Evolutionary conservation across 1,140 invertebrate genomes (phyloP).

Genomic region (Aphelinus atriplicis): DNA sequence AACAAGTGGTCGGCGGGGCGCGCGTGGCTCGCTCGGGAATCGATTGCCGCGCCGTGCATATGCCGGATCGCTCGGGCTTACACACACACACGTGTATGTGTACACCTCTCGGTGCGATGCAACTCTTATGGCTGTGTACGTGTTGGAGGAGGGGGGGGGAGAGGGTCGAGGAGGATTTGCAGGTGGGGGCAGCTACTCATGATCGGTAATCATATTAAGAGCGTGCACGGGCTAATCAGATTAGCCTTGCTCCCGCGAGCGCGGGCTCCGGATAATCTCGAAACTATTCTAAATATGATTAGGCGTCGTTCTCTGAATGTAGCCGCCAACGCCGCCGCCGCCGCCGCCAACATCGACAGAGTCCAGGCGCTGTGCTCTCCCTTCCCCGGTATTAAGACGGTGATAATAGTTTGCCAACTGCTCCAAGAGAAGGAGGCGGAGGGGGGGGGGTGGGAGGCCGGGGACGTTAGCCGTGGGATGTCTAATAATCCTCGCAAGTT

Average conservation of each 20-base stretch:
- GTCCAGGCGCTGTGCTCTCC: conserved; percentile 11
- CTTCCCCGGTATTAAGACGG: conserved; percentile 54
- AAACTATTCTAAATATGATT: conserved; percentile 69
- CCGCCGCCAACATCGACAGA: neutral
- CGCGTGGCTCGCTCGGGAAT: neutral
- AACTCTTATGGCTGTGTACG: conserved; percentile 62
- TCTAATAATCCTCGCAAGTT: conserved; percentile 60
- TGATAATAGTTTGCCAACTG: conserved; percentile 68
- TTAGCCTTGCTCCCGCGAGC: conserved; percentile 48
- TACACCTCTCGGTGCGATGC: conserved; percentile 46
- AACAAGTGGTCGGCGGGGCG: conserved; percentile 33
- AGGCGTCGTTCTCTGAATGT: conserved; percentile 58
- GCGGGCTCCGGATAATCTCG: conserved; percentile 63
- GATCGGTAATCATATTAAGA: conserved; percentile 69
- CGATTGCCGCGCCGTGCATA: conserved; percentile 6
- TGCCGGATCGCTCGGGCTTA: neutral
- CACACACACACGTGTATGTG: neutral
- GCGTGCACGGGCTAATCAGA: conserved; percentile 66
- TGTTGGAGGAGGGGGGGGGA: no score
- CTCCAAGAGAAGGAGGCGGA: conserved; percentile 40
- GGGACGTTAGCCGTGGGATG: conserved; percentile 65
- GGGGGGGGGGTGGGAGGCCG: conserved; percentile 14
- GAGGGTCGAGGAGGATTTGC: conserved; percentile 14
- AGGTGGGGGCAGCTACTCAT: conserved; percentile 57
- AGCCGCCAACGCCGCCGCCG: neutral